A percentile compares a stretch with the other conserved stretches of the same genome.
Evolutionary conservation across 2,797 vertebrate genomes (phyloP).

Genomic region (Rhynchonycteris naso): DNA sequence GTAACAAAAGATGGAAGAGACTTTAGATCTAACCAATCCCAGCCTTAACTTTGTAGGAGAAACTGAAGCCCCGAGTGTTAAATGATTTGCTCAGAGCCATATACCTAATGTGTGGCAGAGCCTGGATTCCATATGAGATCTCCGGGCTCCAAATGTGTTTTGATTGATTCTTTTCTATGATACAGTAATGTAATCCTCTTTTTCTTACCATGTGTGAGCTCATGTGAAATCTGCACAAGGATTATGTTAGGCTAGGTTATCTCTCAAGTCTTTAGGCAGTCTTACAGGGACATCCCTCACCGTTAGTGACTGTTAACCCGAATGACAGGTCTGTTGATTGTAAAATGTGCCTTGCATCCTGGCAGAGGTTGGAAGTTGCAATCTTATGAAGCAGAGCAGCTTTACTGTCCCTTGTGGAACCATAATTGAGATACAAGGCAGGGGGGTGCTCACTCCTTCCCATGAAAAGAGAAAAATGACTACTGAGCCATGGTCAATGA

Average conservation of each 20-base stretch:
- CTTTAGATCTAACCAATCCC: neutral
- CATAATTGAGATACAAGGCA: neutral
- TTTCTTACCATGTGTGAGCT: neutral
- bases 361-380: neutral
- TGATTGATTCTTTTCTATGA: neutral
- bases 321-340: slow-evolving; percentile 3
- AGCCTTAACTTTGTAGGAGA: neutral
- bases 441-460: neutral
- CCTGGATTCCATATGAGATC: neutral
- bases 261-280: neutral
- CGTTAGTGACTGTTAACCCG: neutral
- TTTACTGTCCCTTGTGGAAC: slow-evolving; percentile 3
- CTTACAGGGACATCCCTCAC: neutral
- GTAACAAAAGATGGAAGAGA: neutral
- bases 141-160: neutral
- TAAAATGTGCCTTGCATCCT: neutral
- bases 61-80: neutral
- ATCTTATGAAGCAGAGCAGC: neutral
- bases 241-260: neutral
- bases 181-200: neutral
- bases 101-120: neutral
- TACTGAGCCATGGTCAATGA: slow-evolving; percentile 79
- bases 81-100: neutral
- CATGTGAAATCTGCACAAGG: neutral
- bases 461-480: slow-evolving; percentile 27